Evolutionary conservation across 2,888 invertebrate species (phyloP), one percentile per base, ranked within the genome.

Genomic region (Dynastes grantii): DNA sequence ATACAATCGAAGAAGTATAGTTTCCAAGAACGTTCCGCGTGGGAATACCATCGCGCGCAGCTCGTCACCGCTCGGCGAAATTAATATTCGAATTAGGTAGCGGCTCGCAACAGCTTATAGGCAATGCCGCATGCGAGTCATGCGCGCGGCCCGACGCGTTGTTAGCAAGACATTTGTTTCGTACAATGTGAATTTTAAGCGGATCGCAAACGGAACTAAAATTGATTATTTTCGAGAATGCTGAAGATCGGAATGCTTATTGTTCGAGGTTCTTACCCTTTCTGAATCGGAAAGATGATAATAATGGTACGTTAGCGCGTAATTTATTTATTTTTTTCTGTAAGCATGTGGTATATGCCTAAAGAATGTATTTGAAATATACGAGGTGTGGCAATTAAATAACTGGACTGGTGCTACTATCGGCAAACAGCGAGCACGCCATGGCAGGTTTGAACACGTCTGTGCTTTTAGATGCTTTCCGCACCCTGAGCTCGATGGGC

Each of bases 201-300:
- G 63, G 55, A 81, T 80, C 79, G 82, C 82, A 82, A 83, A 82
- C 82, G 82, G 83, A 83, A 83, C 83, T 83, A 78, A 79, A 80
- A 79, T 79, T 80, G 78, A 80, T 83, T 82, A 80, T 82, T 83
- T 83, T 81, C 82, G 82, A 82, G 81, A 83, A 81, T 80, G 78
- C 79, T 27, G 67, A 67, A 67, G 79, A 80, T 80, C 78, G 83
- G 83, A 82, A 83, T 83, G 79, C 80, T 81, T 78, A 82, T 83
- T 83, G 83, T 83, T 81, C 67, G 77, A 81, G 82, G 81, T 78
- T 80, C 78, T 82, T 81, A 79, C 81, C 79, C 82, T 49, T 73
- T 49, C 27, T 58, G 55, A 58, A 58, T 58, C 22, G 45, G 45
- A 67, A 65, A 67, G 45, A 45, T 67, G 51, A 45, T 45, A 45